A percentile compares a stretch with the other conserved stretches of the same genome.
Evolutionary conservation across 2,113 vertebrate genomes (phyloP).

Genomic region (Hiodon tergisus): DNA sequence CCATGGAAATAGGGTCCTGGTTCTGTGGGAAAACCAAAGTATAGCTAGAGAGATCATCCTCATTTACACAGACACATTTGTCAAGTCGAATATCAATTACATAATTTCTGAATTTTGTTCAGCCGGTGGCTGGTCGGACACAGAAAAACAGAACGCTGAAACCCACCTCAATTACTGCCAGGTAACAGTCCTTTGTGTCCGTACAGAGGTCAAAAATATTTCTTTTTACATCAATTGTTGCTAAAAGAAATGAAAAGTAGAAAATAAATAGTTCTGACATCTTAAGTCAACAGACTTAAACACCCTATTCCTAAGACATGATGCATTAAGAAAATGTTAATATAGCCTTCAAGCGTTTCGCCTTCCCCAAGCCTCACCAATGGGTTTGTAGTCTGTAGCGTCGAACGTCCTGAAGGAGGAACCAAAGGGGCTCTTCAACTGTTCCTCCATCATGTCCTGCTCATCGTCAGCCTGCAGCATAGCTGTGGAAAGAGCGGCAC

Average conservation of each 20-base stretch:
- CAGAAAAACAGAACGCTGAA: background rate
- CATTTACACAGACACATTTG: too few relatives aligned
- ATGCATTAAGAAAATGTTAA: background rate
- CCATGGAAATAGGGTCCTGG: slow-evolving; percentile 94
- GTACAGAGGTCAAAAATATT: slow-evolving; percentile 98
- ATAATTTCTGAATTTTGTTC: too few relatives aligned
- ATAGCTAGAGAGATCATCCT: too few relatives aligned
- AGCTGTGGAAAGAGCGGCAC: slow-evolving; percentile 58
- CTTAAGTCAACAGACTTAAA: background rate
- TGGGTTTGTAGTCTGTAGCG: slow-evolving; percentile 97
- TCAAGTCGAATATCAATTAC: too few relatives aligned
- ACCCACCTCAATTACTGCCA: slow-evolving; percentile 94
- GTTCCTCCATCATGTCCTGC: slow-evolving; percentile 93
- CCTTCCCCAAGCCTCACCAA: slow-evolving; percentile 65
- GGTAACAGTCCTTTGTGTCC: slow-evolving; percentile 96
- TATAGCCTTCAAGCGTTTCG: background rate
- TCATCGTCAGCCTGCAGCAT: slow-evolving; percentile 98
- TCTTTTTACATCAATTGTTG: slow-evolving; percentile 94
- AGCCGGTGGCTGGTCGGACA: background rate
- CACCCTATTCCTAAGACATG: background rate
- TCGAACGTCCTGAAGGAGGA: slow-evolving; percentile 98
- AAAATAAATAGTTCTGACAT: background rate
- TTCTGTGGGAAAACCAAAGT: slow-evolving; percentile 62
- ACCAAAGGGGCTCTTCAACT: slow-evolving; percentile 96
- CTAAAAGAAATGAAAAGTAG: slow-evolving; percentile 58